These are phyloP conservation scores for Pandemis heparana DNA, from an alignment of 2,888 invertebrate species.

Conservation along the genomic window DNA sequence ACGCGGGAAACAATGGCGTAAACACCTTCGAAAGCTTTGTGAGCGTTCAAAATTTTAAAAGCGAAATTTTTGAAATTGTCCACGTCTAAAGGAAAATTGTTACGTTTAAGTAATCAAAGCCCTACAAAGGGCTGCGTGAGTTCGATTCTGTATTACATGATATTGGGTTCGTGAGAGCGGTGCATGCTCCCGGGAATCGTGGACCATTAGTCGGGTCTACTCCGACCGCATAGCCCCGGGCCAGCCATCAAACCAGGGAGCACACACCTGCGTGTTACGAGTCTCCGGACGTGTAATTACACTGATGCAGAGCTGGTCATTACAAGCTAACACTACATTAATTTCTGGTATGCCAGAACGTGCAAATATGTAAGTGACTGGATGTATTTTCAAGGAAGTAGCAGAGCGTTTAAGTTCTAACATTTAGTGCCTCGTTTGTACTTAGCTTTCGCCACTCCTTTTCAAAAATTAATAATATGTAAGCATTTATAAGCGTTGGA, in stretches of 20 bases:
- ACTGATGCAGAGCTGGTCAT: too few species aligned
- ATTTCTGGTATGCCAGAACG: neutral
- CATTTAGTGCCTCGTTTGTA: neutral
- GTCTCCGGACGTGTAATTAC: neutral
- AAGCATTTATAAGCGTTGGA: neutral
- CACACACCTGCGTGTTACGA: conserved; percentile 7
- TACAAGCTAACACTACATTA: neutral
- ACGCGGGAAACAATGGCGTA: conserved; percentile 15
- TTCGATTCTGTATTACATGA: conserved; percentile 39
- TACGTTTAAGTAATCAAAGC: conserved; percentile 35
- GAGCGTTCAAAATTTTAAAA: neutral
- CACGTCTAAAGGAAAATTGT: conserved; percentile 28
- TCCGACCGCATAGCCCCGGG: conserved; percentile 28
- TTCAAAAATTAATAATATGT: neutral
- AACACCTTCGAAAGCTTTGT: conserved; percentile 4
- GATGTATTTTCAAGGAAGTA: neutral
- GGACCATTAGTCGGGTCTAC: conserved; percentile 57
- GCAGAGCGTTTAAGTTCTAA: neutral
- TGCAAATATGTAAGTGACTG: neutral
- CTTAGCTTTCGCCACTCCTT: neutral
- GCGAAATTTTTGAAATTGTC: conserved; percentile 23
- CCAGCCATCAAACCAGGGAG: conserved; percentile 2
- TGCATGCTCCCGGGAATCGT: conserved; percentile 59
- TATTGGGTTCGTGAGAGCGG: conserved; percentile 60
- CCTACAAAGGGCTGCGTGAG: conserved; percentile 41